Conservation (phyloP, 2,888 invertebrate genomes). For the Drosophila pegasa region DNA sequence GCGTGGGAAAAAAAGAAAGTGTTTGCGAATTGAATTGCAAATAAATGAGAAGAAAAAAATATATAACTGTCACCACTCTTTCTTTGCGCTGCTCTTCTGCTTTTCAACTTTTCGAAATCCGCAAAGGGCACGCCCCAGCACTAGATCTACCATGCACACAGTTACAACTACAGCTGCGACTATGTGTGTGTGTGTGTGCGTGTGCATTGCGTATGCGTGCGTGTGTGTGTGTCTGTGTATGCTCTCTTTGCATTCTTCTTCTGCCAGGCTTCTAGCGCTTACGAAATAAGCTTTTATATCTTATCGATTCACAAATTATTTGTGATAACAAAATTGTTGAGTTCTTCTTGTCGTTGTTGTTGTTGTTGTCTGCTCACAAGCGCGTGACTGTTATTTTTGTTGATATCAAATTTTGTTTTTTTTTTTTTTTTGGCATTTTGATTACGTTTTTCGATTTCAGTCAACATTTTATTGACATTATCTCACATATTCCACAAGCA, state of each 20-base stretch:
- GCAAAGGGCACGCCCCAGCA: constrained; percentile 33
- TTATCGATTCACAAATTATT: constrained; percentile 50
- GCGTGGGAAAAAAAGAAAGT: constrained; percentile 78
- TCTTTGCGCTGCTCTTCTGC: constrained; percentile 6
- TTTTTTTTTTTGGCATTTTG: constrained; percentile 21
- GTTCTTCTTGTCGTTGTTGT: constrained; percentile 12
- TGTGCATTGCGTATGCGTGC: background rate
- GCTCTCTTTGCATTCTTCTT: background rate
- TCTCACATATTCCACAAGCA: constrained; percentile 57
- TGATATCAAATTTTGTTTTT: background rate
- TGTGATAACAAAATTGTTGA: constrained; percentile 44
- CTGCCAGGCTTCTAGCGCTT: constrained; percentile 20
- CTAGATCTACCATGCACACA: constrained; percentile 18
- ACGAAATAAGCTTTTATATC: constrained; percentile 37
- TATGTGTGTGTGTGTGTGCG: too few species aligned
- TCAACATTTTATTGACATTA: constrained; percentile 31
- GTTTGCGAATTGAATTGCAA: constrained; percentile 53
- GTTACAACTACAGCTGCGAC: background rate
- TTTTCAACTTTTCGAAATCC: constrained; percentile 27
- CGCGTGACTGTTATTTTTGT: constrained; percentile 42
- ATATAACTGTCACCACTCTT: constrained; percentile 43
- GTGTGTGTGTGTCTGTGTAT: background rate
- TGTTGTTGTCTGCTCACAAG: constrained; percentile 37
- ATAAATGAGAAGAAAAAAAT: constrained; percentile 14
- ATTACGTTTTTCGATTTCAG: constrained; percentile 27